These are phyloP conservation scores for Druon quercuslanigerum DNA, from an alignment of 1,140 invertebrate species.

Conservation along the genomic window DNA sequence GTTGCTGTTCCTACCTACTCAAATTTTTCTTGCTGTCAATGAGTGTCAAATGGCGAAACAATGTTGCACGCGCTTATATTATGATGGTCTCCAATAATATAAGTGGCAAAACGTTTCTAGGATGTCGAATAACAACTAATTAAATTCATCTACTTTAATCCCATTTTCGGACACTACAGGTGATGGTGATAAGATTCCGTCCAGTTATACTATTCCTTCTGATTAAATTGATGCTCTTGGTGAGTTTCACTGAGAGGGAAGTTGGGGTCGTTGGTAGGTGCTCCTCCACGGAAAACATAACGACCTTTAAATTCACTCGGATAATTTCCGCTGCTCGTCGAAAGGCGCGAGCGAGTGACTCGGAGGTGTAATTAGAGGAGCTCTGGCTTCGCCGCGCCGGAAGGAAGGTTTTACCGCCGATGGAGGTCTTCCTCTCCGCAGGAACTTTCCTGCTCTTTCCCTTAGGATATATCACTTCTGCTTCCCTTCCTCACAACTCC, in stretches of 20 bases:
- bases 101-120: too few relatives aligned
- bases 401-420: slow-evolving; percentile 55
- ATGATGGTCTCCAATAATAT: too few relatives aligned
- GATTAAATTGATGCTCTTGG: slow-evolving; percentile 41
- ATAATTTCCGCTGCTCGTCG: slow-evolving; percentile 48
- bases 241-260: slow-evolving; percentile 24
- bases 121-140: too few relatives aligned
- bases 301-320: slow-evolving; percentile 50
- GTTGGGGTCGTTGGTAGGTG: background rate
- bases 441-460: slow-evolving; percentile 28
- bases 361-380: slow-evolving; percentile 56
- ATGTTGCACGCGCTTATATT: too few relatives aligned
- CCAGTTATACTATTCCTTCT: background rate
- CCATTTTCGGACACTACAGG: too few relatives aligned
- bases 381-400: slow-evolving; percentile 41
- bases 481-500: background rate
- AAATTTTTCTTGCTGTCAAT: too few relatives aligned
- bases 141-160: too few relatives aligned
- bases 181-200: background rate
- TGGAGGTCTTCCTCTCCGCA: slow-evolving; percentile 27
- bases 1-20: too few relatives aligned
- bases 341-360: slow-evolving; percentile 50
- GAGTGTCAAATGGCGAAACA: too few relatives aligned
- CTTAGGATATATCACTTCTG: slow-evolving; percentile 26
- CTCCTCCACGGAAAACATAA: slow-evolving; percentile 41